phyloP scores from a whole-genome alignment of 2,888 invertebrate genomes.

The Eristalinus sepulchralis region DNA sequence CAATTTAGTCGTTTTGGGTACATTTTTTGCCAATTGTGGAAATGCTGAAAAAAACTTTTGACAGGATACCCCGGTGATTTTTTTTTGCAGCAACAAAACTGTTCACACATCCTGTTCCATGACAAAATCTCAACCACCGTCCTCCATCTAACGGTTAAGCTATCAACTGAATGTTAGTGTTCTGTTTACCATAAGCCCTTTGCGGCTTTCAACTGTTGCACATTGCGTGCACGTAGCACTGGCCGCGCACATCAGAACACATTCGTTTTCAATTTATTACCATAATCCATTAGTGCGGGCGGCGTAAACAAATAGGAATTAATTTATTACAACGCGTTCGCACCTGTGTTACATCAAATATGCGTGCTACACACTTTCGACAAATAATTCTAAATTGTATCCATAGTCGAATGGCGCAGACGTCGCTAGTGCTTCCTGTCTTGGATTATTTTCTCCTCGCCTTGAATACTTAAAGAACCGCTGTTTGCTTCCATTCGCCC shows the following conservation, averaged over 20 bases:
- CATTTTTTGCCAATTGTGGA: too few relatives aligned
- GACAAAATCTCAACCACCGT: too few relatives aligned
- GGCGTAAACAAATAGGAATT: background rate
- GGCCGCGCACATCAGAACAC: background rate
- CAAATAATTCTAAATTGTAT: background rate
- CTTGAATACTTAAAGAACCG: slow-evolving; percentile 16
- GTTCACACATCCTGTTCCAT: too few relatives aligned
- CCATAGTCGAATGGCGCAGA: background rate
- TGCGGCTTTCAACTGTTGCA: too few relatives aligned
- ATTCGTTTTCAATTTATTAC: background rate
- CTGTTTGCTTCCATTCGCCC: background rate
- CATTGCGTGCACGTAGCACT: too few relatives aligned
- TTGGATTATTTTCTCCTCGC: background rate
- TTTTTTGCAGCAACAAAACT: too few relatives aligned
- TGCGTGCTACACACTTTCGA: background rate
- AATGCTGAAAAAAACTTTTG: too few relatives aligned
- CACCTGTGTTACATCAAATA: background rate
- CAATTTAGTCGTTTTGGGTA: too few relatives aligned
- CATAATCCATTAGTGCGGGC: background rate
- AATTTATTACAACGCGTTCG: background rate
- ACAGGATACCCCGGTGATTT: too few relatives aligned
- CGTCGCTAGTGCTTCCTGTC: background rate
- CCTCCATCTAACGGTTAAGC: too few relatives aligned
- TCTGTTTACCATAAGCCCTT: too few relatives aligned
- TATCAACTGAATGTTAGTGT: too few relatives aligned